Base-by-base conservation (phyloP, 2,888 invertebrate species). In the Meteorus cinctellus region DNA sequence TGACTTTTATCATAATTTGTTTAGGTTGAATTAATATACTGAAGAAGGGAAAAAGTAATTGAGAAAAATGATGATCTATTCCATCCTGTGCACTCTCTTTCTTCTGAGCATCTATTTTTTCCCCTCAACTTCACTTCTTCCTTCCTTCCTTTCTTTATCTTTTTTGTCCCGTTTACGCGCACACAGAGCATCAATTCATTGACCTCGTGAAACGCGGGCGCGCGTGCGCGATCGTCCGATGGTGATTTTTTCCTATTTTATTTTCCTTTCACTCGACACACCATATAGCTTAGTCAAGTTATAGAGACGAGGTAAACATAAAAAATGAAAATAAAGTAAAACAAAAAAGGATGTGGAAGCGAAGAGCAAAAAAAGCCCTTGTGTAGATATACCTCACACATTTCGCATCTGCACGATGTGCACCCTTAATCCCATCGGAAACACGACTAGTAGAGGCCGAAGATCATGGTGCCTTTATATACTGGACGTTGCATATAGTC, bases 131-230 rank as follows among this genome's bases (percentile, higher is more conserved):
- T 14, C 1, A 62, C 19, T 27, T 62, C 19, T 62, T 63, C n/a
- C 48, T 48, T 16, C 16, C 48, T 45, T 45, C 14, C 48, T 48
- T 16, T 5, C 48, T 48, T 48, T 48, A 48, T 48, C 31, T 63
- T 34, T 34, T 63, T 63, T 29, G 34, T 27, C 34, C 31, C 63
- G 63, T 34, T 63, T 63, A 31, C 63, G 4, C 63, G 29, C 63
- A 63, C 62, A 62, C 63, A 34, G 63, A 63, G 34, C 63, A 63
- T 63, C 63, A 34, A 63, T 63, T 34, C 63, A 63, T 63, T 63
- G 63, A 63, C 63, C 63, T 63, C 63, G 63, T 63, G 63, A 63
- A 63, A n/a, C 63, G 31, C 31, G 34, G 31, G 34, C 29, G 29
- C 63, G 63, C 31, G 63, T n/a, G 63, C n/a, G 34, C 63, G 16